phyloP scores from a whole-genome alignment of 2,797 vertebrate species.

The Enteromius radiatus region DNA sequence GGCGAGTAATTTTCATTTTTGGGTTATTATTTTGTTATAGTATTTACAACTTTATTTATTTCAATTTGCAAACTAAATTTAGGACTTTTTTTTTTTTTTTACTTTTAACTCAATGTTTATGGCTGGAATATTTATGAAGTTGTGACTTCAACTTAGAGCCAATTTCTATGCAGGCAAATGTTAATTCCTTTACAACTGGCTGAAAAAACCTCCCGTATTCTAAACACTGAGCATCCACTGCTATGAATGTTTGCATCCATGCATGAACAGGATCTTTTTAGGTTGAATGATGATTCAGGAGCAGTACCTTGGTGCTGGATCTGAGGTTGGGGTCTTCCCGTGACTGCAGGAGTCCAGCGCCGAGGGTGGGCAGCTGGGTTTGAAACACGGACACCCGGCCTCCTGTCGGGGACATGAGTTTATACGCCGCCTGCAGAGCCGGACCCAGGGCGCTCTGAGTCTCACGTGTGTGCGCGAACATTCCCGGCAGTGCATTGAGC shows the following conservation, averaged over 20 bases:
- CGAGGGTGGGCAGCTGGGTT: slow-evolving; percentile 92
- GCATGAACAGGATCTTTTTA: not conserved
- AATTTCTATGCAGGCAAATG: not conserved
- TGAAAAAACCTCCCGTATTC: too few species aligned
- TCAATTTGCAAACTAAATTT: not conserved
- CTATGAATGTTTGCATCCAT: not conserved
- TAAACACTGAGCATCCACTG: too few species aligned
- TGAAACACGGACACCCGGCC: slow-evolving; percentile 95
- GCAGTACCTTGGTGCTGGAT: slow-evolving; percentile 91
- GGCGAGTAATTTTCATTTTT: too few species aligned
- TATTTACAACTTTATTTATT: not conserved
- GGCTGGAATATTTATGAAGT: not conserved
- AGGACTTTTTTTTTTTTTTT: not conserved
- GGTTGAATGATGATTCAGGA: not conserved
- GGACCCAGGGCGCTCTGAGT: slow-evolving; percentile 94
- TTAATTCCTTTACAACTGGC: too few species aligned
- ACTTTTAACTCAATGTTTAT: not conserved
- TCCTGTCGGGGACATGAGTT: slow-evolving; percentile 94
- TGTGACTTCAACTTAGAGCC: too few species aligned
- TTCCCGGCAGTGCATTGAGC: slow-evolving; percentile 85
- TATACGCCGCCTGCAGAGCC: slow-evolving; percentile 93
- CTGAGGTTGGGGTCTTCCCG: slow-evolving; percentile 97
- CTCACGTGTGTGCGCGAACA: slow-evolving; percentile 92
- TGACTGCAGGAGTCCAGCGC: slow-evolving; percentile 88
- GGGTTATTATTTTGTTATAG: too few species aligned